phyloP scores from a whole-genome alignment of 2,888 invertebrate species.

The Lingula anatina region DNA sequence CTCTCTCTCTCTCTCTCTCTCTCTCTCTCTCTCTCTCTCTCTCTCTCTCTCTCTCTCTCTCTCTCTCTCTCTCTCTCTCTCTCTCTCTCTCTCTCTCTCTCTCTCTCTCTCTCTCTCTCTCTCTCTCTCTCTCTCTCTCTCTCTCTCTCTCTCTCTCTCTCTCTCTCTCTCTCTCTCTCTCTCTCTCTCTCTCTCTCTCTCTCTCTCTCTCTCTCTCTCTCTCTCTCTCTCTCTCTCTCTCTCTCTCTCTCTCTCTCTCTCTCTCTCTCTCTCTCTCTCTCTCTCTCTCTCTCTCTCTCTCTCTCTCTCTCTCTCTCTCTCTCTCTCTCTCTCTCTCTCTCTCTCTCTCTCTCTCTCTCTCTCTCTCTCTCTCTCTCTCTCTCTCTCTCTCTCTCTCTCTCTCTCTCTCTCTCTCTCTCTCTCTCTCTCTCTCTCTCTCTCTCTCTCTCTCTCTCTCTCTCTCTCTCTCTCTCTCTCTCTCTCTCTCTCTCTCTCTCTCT shows the following conservation, averaged over 20 bases:
- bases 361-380: not conserved
- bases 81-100: no score
- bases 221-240: not conserved
- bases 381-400: not conserved
- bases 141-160: not conserved
- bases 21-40: slow-evolving; percentile 11
- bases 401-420: slow-evolving; percentile 1
- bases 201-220: not conserved
- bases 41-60: slow-evolving; percentile 5
- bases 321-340: not conserved
- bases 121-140: not conserved
- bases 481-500: not conserved
- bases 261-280: not conserved
- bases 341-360: not conserved
- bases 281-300: not conserved
- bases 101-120: no score
- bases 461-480: not conserved
- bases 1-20: not conserved
- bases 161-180: not conserved
- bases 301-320: not conserved
- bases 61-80: slow-evolving; percentile 8
- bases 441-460: not conserved
- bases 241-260: not conserved
- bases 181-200: not conserved
- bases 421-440: not conserved